Percentiles rank a stretch among this genome's conserved stretches.
Conservation (phyloP, 2,888 invertebrate genomes). For the Stenolophus ochropezus region DNA sequence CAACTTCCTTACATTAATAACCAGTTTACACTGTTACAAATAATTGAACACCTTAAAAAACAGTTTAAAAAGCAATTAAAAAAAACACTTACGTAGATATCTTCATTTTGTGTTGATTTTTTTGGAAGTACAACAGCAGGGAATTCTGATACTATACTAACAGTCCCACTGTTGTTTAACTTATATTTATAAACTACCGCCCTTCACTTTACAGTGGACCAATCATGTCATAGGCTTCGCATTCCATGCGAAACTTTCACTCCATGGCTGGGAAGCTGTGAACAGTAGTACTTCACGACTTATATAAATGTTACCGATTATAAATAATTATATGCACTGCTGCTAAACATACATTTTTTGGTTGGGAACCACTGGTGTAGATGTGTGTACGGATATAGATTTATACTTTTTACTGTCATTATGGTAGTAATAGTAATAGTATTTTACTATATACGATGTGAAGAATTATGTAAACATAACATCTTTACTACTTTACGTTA, state of each 20-base stretch:
- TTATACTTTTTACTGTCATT: conserved; percentile 41
- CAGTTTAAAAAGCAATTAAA: background rate
- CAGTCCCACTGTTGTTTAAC: conserved; percentile 61
- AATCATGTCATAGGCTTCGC: conserved; percentile 56
- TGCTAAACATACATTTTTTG: conserved; percentile 22
- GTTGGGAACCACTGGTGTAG: conserved; percentile 38
- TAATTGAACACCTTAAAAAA: conserved; percentile 14
- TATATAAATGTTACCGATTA: conserved; percentile 59
- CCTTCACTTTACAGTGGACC: conserved; percentile 72
- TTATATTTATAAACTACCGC: conserved; percentile 72
- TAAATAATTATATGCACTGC: conserved; percentile 51
- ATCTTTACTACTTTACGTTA: background rate
- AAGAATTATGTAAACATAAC: background rate
- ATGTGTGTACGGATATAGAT: conserved; percentile 38
- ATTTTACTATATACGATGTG: background rate
- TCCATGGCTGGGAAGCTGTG: conserved; percentile 33
- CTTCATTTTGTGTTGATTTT: conserved; percentile 54
- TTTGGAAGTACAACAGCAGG: conserved; percentile 52
- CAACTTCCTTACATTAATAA: conserved; percentile 17
- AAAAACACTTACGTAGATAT: conserved; percentile 47
- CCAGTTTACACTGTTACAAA: background rate
- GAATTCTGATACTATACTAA: conserved; percentile 53
- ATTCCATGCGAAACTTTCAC: conserved; percentile 54
- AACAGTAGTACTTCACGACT: conserved; percentile 59
- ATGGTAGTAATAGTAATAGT: background rate